Conservation (phyloP, 2,888 invertebrate genomes). For the Adelphocoris suturalis region DNA sequence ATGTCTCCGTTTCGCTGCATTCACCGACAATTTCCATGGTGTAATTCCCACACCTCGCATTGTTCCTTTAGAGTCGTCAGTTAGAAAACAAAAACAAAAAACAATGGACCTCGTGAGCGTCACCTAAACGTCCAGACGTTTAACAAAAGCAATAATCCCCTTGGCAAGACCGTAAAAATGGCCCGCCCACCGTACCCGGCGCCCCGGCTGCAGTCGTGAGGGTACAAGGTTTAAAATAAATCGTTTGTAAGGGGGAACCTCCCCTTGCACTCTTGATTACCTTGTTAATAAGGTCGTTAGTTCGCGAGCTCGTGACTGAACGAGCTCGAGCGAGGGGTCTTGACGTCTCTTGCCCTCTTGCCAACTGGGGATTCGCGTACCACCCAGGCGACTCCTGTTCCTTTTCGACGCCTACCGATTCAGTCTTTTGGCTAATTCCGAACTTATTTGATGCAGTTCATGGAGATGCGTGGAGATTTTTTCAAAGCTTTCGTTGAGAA, state of each 20-base stretch:
- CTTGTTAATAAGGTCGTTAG: constrained; percentile 71
- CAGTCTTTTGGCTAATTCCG: not conserved
- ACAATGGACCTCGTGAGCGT: not conserved
- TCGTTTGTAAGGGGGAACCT: constrained; percentile 51
- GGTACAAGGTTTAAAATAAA: constrained; percentile 66
- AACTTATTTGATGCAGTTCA: not conserved
- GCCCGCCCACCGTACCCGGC: not conserved
- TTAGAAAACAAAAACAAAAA: not conserved
- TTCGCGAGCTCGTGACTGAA: constrained; percentile 70
- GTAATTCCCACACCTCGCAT: too few relatives aligned
- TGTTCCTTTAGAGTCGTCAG: too few relatives aligned
- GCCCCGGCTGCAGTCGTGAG: constrained; percentile 61
- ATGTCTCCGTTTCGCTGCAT: too few relatives aligned
- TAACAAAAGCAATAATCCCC: not conserved
- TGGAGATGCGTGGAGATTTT: too few relatives aligned
- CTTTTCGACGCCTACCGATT: constrained; percentile 40
- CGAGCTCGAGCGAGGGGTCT: constrained; percentile 45
- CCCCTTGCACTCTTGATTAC: constrained; percentile 59
- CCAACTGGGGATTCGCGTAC: constrained; percentile 57
- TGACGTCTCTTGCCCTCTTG: constrained; percentile 57
- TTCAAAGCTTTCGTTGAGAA: too few relatives aligned
- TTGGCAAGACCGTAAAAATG: constrained; percentile 5
- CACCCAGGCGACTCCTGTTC: constrained; percentile 63
- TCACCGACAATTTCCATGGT: too few relatives aligned
- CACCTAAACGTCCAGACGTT: constrained; percentile 7